phyloP scores from a whole-genome alignment of 2,888 invertebrate genomes.

The Latrodectus elegans region DNA sequence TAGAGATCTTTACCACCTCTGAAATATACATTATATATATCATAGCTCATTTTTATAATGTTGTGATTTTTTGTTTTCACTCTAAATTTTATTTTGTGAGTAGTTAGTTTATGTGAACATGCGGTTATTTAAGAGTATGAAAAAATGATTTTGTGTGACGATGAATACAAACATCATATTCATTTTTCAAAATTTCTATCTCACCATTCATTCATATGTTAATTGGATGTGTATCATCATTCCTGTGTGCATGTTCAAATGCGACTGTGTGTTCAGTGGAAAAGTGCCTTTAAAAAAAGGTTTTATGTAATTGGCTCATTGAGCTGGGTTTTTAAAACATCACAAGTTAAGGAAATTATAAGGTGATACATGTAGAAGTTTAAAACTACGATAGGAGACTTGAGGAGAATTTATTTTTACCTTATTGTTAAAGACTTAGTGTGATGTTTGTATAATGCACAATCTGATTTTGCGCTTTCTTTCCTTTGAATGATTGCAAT shows the following conservation, averaged over 20 bases:
- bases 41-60: background rate
- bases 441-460: conserved; percentile 22
- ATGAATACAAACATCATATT: conserved; percentile 5
- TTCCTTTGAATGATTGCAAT: background rate
- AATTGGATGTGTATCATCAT: conserved; percentile 32
- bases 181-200: conserved; percentile 11
- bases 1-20: background rate
- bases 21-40: background rate
- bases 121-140: conserved; percentile 40
- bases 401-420: conserved; percentile 34
- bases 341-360: conserved; percentile 1
- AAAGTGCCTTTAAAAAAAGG: conserved; percentile 54
- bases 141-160: conserved; percentile 14
- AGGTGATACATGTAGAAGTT: conserved; percentile 23
- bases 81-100: conserved; percentile 34
- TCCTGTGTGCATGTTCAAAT: conserved; percentile 49
- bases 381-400: conserved; percentile 3
- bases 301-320: conserved; percentile 53
- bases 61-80: background rate
- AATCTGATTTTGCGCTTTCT: background rate
- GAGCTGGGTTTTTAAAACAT: conserved; percentile 40
- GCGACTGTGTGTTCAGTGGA: conserved; percentile 42
- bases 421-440: conserved; percentile 22
- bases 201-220: conserved; percentile 16
- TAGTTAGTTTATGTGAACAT: conserved; percentile 29